Percentiles rank a stretch among this genome's conserved stretches.
phyloP scores from a whole-genome alignment of 1,140 invertebrate species.

The Coenobita brevimanus region DNA sequence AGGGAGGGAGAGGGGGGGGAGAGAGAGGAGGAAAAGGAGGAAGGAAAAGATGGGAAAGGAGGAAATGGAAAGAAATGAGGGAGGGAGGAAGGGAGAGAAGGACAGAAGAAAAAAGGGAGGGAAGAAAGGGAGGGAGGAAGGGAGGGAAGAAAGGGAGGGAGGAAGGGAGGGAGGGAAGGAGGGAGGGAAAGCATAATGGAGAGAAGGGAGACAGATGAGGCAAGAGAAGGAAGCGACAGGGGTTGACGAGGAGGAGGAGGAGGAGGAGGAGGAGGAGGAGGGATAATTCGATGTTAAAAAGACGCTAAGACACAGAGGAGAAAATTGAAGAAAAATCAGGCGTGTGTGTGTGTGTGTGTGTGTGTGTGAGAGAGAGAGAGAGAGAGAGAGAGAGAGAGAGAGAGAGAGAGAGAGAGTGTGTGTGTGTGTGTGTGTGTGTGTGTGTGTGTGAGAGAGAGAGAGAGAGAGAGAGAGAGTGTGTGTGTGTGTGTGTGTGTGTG shows the following conservation, averaged over 20 bases:
- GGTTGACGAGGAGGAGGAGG: too few relatives aligned
- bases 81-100: not conserved
- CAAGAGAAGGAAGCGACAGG: too few relatives aligned
- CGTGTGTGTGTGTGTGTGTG: not conserved
- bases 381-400: not conserved
- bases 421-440: not conserved
- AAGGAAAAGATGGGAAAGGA: not conserved
- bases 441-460: not conserved
- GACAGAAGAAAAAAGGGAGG: not conserved
- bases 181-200: not conserved
- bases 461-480: not conserved
- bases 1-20: not conserved
- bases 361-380: not conserved
- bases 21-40: not conserved
- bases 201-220: not conserved
- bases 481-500: not conserved
- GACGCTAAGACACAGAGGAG: not conserved
- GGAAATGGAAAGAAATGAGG: not conserved
- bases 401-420: not conserved
- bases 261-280: too few relatives aligned
- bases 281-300: too few relatives aligned
- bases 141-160: not conserved
- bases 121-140: too few relatives aligned
- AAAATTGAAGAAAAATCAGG: not conserved
- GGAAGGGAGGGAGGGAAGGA: not conserved